Conservation (phyloP, 2,113 vertebrate genomes). For the Clinocottus analis region DNA sequence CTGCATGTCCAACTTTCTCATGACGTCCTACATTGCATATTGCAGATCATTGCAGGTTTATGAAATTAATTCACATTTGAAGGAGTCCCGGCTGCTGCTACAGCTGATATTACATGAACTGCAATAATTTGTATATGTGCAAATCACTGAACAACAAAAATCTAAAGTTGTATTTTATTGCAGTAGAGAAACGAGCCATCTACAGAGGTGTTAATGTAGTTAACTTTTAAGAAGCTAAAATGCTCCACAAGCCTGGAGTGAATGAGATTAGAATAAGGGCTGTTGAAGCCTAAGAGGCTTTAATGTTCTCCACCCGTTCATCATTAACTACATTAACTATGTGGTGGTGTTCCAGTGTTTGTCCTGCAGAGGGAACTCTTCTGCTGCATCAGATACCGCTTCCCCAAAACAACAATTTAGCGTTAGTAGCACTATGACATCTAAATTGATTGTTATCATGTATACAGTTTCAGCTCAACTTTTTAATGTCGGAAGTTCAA, state of each 20-base stretch:
- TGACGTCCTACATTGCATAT: neutral
- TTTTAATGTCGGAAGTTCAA: neutral
- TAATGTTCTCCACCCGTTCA: neutral
- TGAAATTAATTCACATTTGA: neutral
- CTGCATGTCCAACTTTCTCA: constrained; percentile 26
- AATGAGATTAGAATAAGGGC: neutral
- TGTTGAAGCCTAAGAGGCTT: neutral
- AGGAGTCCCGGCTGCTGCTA: neutral
- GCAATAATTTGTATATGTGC: neutral
- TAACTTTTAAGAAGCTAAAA: neutral
- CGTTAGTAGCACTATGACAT: neutral
- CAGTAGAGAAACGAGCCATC: neutral
- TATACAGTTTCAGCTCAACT: neutral
- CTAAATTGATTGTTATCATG: neutral
- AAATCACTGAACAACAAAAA: neutral
- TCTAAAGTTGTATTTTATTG: neutral
- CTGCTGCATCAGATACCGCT: neutral
- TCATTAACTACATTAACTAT: neutral
- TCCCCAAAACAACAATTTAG: neutral
- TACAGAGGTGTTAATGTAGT: neutral
- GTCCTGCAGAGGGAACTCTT: constrained; percentile 64
- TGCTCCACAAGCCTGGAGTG: neutral
- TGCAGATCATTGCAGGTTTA: neutral
- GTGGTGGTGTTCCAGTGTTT: neutral
- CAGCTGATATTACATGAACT: neutral